These are phyloP conservation scores for Haemorhous mexicanus DNA, from an alignment of 2,113 vertebrate species.

Conservation along the genomic window DNA sequence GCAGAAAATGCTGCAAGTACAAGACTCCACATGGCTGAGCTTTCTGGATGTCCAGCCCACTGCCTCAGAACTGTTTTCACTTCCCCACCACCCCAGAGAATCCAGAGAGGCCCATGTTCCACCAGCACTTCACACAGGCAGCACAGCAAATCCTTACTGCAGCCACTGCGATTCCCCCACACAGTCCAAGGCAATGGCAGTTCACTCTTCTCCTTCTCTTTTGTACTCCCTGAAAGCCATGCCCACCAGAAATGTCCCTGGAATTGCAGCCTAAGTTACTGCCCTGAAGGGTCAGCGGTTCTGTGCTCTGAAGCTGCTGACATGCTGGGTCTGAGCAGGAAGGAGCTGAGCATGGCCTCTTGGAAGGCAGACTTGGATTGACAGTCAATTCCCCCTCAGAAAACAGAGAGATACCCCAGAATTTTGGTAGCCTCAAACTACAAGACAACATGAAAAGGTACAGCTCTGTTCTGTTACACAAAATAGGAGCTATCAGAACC, in stretches of 20 bases:
- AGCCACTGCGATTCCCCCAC: neutral
- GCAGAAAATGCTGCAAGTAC: neutral
- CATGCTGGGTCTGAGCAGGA: neutral
- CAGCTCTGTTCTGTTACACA: neutral
- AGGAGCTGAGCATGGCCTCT: neutral
- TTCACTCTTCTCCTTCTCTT: fast-evolving
- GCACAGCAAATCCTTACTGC: neutral
- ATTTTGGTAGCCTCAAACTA: neutral
- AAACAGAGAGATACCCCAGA: neutral
- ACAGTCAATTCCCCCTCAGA: neutral
- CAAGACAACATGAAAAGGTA: neutral
- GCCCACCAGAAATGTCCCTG: neutral
- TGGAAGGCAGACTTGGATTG: neutral
- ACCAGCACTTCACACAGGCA: neutral
- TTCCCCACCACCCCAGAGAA: neutral
- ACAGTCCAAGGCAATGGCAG: neutral
- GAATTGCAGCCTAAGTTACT: neutral
- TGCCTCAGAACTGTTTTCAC: neutral
- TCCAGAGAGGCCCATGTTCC: neutral
- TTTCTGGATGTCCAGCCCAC: neutral
- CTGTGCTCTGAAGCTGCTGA: neutral
- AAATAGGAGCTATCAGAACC: neutral
- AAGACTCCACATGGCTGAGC: neutral
- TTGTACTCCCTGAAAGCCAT: neutral
- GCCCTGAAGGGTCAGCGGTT: neutral